Evolutionary conservation across 2,113 vertebrate genomes (phyloP).

Genomic region (Python bivittatus): DNA sequence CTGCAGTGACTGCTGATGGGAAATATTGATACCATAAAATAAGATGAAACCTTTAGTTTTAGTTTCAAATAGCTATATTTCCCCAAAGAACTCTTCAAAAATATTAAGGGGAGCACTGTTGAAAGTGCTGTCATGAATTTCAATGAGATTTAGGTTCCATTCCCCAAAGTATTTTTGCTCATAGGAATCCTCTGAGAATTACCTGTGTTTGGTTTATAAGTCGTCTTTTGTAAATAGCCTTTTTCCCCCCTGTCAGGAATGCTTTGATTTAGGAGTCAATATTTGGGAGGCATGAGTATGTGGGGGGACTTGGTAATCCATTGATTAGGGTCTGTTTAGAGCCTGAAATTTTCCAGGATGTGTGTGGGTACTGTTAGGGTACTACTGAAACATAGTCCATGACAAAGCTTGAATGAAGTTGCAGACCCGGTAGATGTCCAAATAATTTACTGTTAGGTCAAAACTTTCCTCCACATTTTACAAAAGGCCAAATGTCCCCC

Average conservation of each 20-base stretch:
- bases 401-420: not conserved
- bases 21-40: conserved; percentile 24
- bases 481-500: not conserved
- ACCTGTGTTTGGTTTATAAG: conserved; percentile 22
- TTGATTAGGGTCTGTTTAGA: not conserved
- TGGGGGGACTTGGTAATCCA: not conserved
- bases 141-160: conserved; percentile 24
- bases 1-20: not conserved
- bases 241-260: not conserved
- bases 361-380: not conserved
- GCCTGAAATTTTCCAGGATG: not conserved
- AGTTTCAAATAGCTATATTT: not conserved
- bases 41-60: conserved; percentile 17
- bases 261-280: not conserved
- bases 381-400: not conserved
- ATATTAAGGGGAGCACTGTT: not conserved
- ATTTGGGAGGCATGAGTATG: not conserved
- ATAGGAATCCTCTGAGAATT: conserved; percentile 5
- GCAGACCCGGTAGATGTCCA: not conserved
- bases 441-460: not conserved
- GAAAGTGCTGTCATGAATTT: conserved; percentile 20
- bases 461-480: not conserved
- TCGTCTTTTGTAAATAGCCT: conserved; percentile 19
- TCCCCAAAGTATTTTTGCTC: conserved; percentile 31
- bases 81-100: not conserved